phyloP scores from a whole-genome alignment of 2,888 invertebrate species.

The Arrhopalites spinosus region DNA sequence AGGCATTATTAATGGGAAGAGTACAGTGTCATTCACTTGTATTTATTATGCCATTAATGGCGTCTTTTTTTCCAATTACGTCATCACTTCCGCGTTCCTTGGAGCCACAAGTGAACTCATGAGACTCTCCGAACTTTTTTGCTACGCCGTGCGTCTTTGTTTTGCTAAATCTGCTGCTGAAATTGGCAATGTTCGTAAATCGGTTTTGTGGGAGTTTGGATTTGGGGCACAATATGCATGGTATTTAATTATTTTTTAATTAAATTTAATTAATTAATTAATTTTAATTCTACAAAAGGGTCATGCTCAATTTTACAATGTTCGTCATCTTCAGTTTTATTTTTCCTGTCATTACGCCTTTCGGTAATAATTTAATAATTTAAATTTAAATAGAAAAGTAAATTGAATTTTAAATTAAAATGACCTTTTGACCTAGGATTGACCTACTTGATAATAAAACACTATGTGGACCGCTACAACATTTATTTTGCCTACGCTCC shows the following conservation, averaged over 20 bases:
- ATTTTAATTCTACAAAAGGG: no score
- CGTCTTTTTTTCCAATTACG: constrained; percentile 95
- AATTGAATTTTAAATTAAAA: background rate
- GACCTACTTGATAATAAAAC: constrained; percentile 84
- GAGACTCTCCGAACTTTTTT: constrained; percentile 87
- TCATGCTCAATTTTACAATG: constrained; percentile 84
- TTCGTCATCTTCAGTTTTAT: constrained; percentile 88
- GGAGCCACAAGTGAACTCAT: constrained; percentile 88
- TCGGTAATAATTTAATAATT: constrained; percentile 66
- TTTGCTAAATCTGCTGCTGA: constrained; percentile 83
- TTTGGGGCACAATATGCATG: constrained; percentile 95
- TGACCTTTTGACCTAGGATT: constrained; percentile 62
- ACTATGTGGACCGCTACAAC: constrained; percentile 92
- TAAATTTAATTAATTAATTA: no score
- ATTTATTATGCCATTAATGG: constrained; percentile 94
- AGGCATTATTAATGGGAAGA: background rate
- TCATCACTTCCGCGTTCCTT: constrained; percentile 89
- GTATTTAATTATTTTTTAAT: constrained; percentile 60
- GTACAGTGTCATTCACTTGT: constrained; percentile 72
- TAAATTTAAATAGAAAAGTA: no score
- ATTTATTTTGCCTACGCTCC: constrained; percentile 93
- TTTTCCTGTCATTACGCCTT: constrained; percentile 91
- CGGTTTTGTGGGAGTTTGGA: constrained; percentile 88
- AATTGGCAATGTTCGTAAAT: constrained; percentile 78
- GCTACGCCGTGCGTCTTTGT: constrained; percentile 81